Percentiles rank a stretch among this genome's conserved stretches.
Conservation (phyloP, 92 coral and sea anemone species). For the Montipora capitata region DNA sequence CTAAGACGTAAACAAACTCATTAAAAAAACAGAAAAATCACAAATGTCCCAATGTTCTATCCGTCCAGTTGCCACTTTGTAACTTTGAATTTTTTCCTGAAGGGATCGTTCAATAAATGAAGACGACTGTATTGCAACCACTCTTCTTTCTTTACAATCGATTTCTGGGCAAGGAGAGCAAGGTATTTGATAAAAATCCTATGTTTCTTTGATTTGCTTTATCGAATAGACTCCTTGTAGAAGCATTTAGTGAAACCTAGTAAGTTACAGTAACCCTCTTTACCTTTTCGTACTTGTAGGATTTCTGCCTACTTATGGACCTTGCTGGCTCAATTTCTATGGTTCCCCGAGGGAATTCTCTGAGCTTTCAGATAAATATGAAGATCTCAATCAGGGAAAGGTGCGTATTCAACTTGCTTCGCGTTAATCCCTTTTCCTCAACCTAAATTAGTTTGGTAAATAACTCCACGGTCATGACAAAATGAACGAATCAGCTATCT, state of each 20-base stretch:
- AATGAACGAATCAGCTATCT: too few species aligned
- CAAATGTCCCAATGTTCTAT: too few species aligned
- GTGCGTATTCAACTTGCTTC: slow-evolving; percentile 20
- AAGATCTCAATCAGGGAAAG: slow-evolving; percentile 90
- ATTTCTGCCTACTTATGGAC: slow-evolving; percentile 90
- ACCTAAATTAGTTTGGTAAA: too few species aligned
- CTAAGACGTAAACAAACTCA: too few species aligned
- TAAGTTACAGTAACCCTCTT: too few species aligned
- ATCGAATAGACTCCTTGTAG: too few species aligned
- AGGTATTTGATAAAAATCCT: slow-evolving; percentile 57
- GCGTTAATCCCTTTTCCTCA: too few species aligned
- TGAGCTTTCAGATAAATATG: slow-evolving; percentile 90
- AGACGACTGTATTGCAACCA: slow-evolving; percentile 94
- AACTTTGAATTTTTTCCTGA: neutral
- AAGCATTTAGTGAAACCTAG: too few species aligned
- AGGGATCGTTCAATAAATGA: slow-evolving; percentile 92
- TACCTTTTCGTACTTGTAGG: slow-evolving; percentile 54
- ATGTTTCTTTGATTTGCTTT: too few species aligned
- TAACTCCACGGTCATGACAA: too few species aligned
- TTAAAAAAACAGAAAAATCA: too few species aligned
- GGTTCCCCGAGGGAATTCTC: slow-evolving; percentile 96
- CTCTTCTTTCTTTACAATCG: slow-evolving; percentile 75
- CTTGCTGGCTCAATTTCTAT: slow-evolving; percentile 92
- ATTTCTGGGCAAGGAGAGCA: slow-evolving; percentile 94
- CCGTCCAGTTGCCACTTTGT: neutral